A percentile compares a stretch with the other conserved stretches of the same genome.
These are phyloP conservation scores for Ahaetulla prasina DNA, from an alignment of 2,113 vertebrate genomes.

Conservation along the genomic window DNA sequence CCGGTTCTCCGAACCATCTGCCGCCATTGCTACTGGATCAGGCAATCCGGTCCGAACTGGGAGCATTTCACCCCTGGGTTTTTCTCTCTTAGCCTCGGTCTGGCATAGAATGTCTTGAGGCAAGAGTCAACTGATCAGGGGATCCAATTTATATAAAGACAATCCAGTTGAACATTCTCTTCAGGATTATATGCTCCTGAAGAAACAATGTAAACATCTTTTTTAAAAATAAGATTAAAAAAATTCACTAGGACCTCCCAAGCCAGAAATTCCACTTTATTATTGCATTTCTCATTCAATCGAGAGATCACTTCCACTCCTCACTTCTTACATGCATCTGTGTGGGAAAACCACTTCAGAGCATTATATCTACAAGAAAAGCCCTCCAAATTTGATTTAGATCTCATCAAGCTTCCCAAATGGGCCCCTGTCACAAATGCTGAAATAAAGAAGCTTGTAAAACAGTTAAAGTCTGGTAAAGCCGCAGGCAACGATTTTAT, in stretches of 20 bases:
- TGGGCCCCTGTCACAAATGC: neutral
- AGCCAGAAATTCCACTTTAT: neutral
- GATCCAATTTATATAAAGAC: neutral
- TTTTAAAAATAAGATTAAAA: neutral
- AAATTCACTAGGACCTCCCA: neutral
- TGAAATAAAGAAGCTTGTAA: neutral
- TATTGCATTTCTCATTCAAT: neutral
- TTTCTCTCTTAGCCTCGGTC: neutral
- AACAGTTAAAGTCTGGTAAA: neutral
- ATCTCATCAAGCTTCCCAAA: neutral
- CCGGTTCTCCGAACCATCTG: no score
- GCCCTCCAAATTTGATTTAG: neutral
- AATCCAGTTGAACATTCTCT: neutral
- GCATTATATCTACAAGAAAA: neutral
- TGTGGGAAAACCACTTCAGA: neutral
- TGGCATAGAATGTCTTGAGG: neutral
- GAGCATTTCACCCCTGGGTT: no score
- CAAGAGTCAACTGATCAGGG: neutral
- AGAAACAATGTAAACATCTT: neutral
- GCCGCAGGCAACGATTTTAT: neutral
- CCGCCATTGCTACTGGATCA: no score
- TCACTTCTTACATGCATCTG: neutral
- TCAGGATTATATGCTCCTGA: neutral
- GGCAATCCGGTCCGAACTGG: no score
- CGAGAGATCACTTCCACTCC: neutral